A percentile compares a stretch with the other conserved stretches of the same genome.
These are phyloP conservation scores for Platanista minor DNA, from an alignment of 2,113 vertebrate genomes.

Conservation along the genomic window DNA sequence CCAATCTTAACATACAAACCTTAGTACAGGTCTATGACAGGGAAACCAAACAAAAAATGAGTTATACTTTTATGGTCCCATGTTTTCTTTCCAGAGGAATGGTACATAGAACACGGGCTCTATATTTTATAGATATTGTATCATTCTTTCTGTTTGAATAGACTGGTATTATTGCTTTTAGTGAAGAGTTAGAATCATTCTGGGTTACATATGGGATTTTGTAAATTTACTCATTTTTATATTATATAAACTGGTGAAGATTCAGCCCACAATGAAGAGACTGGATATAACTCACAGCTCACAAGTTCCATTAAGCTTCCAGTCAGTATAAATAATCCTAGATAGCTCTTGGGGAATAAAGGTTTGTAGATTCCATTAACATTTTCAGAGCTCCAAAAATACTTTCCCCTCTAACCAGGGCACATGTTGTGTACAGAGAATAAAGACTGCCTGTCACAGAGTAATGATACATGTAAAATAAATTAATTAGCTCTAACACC, in stretches of 20 bases:
- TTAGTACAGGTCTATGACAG: not conserved
- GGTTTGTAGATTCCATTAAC: not conserved
- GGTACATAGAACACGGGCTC: not conserved
- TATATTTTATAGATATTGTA: not conserved
- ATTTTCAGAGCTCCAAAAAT: conserved; percentile 11
- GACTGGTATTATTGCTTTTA: not conserved
- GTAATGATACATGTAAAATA: not conserved
- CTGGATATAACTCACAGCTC: not conserved
- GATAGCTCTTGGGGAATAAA: not conserved
- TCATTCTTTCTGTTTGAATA: not conserved
- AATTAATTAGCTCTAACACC: not conserved
- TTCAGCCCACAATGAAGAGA: not conserved
- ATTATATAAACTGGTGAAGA: not conserved
- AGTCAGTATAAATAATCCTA: not conserved
- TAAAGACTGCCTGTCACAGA: not conserved
- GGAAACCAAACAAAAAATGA: not conserved
- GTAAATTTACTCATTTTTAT: not conserved
- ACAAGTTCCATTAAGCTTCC: not conserved
- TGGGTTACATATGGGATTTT: not conserved
- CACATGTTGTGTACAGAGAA: not conserved
- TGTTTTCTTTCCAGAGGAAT: not conserved
- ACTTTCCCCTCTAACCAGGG: not conserved
- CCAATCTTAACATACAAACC: not conserved
- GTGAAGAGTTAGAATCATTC: not conserved
- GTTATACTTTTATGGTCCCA: not conserved